These are phyloP conservation scores for Caenorhabditis sinica DNA, from an alignment of 2,888 invertebrate species.

Conservation along the genomic window DNA sequence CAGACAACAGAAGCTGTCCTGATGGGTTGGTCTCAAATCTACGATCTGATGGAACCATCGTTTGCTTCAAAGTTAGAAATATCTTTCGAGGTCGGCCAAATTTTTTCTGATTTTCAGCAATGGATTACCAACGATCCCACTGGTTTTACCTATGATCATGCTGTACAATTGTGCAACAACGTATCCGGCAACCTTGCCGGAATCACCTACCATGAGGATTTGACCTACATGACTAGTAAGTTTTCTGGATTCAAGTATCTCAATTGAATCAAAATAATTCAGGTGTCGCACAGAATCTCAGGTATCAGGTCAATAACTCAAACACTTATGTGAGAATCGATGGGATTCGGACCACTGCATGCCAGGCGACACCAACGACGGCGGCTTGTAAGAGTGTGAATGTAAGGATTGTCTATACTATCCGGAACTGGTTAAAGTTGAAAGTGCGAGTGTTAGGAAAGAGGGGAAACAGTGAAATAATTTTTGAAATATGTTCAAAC, in stretches of 20 bases:
- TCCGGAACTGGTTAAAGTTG: too few species aligned
- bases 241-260: not conserved
- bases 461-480: too few species aligned
- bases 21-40: not conserved
- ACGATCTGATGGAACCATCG: conserved; percentile 9
- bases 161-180: not conserved
- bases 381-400: not conserved
- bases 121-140: not conserved
- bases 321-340: conserved; percentile 17
- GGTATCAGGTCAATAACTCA: not conserved
- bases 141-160: not conserved
- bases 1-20: conserved; percentile 15
- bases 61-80: conserved; percentile 12
- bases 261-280: not conserved
- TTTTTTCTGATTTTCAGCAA: conserved; percentile 5
- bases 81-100: not conserved
- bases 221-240: conserved; percentile 4
- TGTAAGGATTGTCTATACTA: conserved; percentile 8
- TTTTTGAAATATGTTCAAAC: too few species aligned
- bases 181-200: not conserved
- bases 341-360: conserved; percentile 5
- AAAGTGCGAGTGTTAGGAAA: too few species aligned
- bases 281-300: not conserved
- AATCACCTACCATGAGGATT: conserved; percentile 3
- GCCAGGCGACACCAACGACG: conserved; percentile 19